Conservation (phyloP, 2,113 vertebrate genomes). For the Enhydra lutris region DNA sequence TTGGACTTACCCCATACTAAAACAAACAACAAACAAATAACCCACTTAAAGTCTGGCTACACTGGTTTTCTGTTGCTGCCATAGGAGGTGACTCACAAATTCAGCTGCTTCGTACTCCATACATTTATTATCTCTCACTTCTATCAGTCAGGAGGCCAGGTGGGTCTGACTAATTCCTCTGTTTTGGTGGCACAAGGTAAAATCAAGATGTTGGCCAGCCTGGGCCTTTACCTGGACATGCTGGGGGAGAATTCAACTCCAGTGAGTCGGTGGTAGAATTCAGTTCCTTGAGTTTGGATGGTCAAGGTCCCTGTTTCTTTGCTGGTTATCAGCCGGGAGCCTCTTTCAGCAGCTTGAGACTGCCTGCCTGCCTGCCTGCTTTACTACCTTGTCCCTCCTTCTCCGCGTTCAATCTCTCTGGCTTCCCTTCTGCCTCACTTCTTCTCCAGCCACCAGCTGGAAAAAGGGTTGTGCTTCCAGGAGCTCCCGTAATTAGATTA, state of each 20-base stretch:
- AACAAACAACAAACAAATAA: neutral
- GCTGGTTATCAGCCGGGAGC: neutral
- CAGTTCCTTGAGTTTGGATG: neutral
- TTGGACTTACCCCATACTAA: neutral
- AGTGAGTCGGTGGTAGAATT: neutral
- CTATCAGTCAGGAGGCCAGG: neutral
- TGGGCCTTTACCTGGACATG: neutral
- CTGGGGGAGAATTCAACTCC: neutral
- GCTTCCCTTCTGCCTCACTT: neutral
- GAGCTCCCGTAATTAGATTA: neutral
- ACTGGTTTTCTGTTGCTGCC: neutral
- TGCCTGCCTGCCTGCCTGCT: rapidly evolving
- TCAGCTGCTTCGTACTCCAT: neutral
- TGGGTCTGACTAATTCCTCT: neutral
- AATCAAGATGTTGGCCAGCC: neutral
- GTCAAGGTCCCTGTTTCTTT: neutral
- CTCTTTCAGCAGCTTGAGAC: neutral
- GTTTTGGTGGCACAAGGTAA: neutral
- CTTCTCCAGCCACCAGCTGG: neutral
- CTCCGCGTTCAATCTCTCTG: neutral
- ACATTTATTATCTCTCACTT: neutral
- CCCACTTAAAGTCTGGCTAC: neutral
- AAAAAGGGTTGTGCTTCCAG: neutral
- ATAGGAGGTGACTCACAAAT: neutral
- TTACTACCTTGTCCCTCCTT: neutral